Percentiles rank a stretch among this genome's conserved stretches.
phyloP scores from a whole-genome alignment of 2,113 vertebrate genomes.

The Cichladusa arquata region DNA sequence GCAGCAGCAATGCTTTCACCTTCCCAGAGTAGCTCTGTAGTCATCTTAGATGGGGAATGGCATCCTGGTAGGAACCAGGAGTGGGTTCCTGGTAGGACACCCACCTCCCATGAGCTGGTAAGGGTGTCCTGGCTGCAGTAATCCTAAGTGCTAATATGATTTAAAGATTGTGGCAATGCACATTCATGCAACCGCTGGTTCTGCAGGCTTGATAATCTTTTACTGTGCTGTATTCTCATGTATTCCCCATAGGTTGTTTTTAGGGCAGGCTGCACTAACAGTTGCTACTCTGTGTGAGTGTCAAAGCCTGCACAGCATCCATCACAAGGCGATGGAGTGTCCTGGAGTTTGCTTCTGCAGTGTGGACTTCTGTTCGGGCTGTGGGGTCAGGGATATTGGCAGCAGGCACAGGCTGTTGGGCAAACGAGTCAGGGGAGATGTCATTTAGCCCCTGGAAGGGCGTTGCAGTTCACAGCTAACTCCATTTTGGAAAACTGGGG shows the following conservation, averaged over 20 bases:
- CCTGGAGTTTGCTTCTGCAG: background rate
- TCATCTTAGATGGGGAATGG: background rate
- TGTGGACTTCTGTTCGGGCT: background rate
- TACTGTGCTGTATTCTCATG: background rate
- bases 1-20: background rate
- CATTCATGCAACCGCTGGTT: fast-evolving
- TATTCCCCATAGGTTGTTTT: background rate
- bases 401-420: background rate
- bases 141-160: background rate
- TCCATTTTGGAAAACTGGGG: background rate
- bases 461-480: background rate
- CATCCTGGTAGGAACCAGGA: background rate
- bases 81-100: background rate
- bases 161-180: background rate
- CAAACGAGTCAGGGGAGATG: fast-evolving
- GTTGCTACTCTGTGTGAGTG: background rate
- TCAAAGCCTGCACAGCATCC: background rate
- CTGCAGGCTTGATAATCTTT: background rate
- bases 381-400: background rate
- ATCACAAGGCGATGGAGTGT: fast-evolving
- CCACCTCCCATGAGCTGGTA: background rate
- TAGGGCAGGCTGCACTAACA: background rate
- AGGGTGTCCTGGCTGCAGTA: background rate
- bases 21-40: background rate
- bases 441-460: background rate